Percentiles rank a stretch among this genome's conserved stretches.
phyloP scores from a whole-genome alignment of 2,797 vertebrate species.

The Protosalanx chinensis region DNA sequence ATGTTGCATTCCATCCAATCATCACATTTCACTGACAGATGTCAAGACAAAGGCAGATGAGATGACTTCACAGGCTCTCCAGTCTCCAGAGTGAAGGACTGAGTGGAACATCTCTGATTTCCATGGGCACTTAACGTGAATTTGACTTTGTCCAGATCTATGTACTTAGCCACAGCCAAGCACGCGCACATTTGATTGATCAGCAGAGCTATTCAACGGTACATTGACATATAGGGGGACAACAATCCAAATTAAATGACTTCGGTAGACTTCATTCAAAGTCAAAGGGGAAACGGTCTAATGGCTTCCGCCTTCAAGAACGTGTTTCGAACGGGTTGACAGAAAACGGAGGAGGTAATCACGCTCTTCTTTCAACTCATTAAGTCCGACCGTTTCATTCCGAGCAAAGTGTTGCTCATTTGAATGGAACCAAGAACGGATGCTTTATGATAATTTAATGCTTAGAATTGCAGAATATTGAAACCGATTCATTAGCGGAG shows the following conservation, averaged over 20 bases:
- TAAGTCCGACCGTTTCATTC: conserved; percentile 72
- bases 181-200: conserved; percentile 43
- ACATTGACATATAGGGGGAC: conserved; percentile 51
- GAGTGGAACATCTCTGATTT: conserved; percentile 51
- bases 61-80: conserved; percentile 54
- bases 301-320: conserved; percentile 60
- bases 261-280: conserved; percentile 44
- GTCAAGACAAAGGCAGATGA: conserved; percentile 66
- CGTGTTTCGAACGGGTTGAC: conserved; percentile 68
- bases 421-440: conserved; percentile 73
- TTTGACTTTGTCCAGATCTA: conserved; percentile 46
- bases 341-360: conserved; percentile 71
- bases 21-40: conserved; percentile 68
- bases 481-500: conserved; percentile 76
- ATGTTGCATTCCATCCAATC: conserved; percentile 49
- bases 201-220: conserved; percentile 54
- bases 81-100: conserved; percentile 48
- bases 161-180: conserved; percentile 31
- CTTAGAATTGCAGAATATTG: conserved; percentile 69
- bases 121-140: conserved; percentile 38
- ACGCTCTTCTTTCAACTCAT: conserved; percentile 74
- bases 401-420: conserved; percentile 72
- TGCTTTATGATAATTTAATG: conserved; percentile 79
- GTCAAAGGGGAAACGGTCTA: conserved; percentile 52
- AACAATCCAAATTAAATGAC: conserved; percentile 56